A percentile compares a stretch with the other conserved stretches of the same genome.
phyloP scores from a whole-genome alignment of 37 sponge, comb jelly and placozoan genomes.

The Amphimedon queenslandica region DNA sequence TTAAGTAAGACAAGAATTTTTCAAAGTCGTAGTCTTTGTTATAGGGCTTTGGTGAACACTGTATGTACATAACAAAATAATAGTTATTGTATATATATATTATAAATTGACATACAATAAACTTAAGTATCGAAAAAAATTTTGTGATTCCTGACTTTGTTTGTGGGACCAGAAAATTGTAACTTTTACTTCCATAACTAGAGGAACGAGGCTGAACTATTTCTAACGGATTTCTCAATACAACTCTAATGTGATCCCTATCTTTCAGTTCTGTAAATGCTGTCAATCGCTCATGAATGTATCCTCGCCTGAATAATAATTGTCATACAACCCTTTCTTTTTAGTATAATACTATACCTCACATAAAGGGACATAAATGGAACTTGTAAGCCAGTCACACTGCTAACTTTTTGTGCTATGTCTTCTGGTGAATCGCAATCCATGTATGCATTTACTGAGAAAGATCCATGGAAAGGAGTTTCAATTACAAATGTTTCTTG shows the following conservation, averaged over 20 bases:
- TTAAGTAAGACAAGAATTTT: neutral
- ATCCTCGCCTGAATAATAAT: conserved; percentile 8
- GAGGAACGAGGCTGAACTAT: neutral
- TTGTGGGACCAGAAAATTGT: conserved; percentile 1
- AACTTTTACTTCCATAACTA: neutral
- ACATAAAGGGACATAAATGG: neutral
- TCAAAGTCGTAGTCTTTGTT: neutral
- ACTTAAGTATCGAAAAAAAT: conserved; percentile 12
- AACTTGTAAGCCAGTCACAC: neutral
- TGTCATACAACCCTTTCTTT: neutral
- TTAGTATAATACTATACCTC: neutral
- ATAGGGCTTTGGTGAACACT: neutral
- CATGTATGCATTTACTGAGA: neutral
- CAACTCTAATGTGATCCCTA: neutral
- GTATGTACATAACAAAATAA: too few relatives aligned
- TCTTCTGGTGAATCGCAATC: neutral
- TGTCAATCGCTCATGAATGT: conserved; percentile 1
- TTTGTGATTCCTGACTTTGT: conserved; percentile 2
- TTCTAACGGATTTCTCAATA: neutral
- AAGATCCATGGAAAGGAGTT: neutral
- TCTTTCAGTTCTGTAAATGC: neutral
- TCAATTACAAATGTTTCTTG: neutral
- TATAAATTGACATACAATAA: conserved; percentile 7
- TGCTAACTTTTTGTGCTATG: neutral
- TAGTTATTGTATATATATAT: too few relatives aligned